phyloP scores from a whole-genome alignment of 2,888 invertebrate species.

The Sthenelais limicola region DNA sequence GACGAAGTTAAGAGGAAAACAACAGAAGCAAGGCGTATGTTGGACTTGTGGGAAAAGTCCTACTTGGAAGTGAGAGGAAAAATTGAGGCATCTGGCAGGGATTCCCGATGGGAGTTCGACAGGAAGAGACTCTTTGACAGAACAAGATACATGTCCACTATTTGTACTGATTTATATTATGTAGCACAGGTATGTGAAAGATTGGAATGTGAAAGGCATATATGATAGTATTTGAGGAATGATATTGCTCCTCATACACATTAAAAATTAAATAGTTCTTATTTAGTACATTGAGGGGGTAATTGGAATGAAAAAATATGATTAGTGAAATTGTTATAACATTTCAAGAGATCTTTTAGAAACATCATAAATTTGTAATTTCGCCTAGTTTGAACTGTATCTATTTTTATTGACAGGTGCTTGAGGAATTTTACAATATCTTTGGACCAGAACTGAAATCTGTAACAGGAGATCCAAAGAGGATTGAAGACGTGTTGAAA shows the following conservation, averaged over 20 bases:
- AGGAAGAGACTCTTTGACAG: constrained; percentile 84
- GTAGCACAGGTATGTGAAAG: constrained; percentile 78
- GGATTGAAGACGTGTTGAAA: constrained; percentile 87
- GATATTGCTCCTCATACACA: too few relatives aligned
- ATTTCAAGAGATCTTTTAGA: too few relatives aligned
- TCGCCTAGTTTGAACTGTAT: too few relatives aligned
- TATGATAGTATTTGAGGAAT: too few relatives aligned
- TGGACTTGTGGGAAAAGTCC: constrained; percentile 80
- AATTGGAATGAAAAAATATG: too few relatives aligned
- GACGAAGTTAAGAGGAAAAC: constrained; percentile 75
- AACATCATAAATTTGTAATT: too few relatives aligned
- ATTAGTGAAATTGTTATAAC: too few relatives aligned
- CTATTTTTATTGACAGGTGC: constrained; percentile 75
- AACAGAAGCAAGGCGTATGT: constrained; percentile 79
- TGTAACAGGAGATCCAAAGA: constrained; percentile 88
- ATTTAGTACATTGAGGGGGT: too few relatives aligned
- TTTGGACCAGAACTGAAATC: constrained; percentile 90
- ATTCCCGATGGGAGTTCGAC: constrained; percentile 92
- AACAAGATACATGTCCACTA: constrained; percentile 87
- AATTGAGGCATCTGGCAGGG: constrained; percentile 89
- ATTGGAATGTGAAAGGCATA: too few relatives aligned
- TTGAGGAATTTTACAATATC: constrained; percentile 90
- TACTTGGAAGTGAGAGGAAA: constrained; percentile 77
- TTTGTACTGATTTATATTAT: constrained; percentile 85
- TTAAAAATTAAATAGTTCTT: too few relatives aligned